Conservation (phyloP, 2,797 vertebrate species). For the Novumbra hubbsi region DNA sequence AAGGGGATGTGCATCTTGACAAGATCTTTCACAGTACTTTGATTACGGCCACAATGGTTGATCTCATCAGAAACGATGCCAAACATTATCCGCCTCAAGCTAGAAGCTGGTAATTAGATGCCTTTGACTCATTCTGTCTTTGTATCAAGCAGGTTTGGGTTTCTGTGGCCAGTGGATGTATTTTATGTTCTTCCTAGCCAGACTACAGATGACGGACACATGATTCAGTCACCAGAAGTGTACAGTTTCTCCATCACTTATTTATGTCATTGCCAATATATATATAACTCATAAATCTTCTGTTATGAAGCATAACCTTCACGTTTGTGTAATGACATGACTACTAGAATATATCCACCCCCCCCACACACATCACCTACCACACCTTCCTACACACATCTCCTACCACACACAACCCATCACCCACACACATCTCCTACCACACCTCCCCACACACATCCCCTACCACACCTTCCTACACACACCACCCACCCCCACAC, state of each 20-base stretch:
- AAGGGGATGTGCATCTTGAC: neutral
- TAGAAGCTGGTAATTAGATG: conserved; percentile 47
- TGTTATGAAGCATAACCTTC: conserved; percentile 37
- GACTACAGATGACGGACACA: conserved; percentile 54
- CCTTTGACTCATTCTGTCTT: conserved; percentile 56
- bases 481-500: too few relatives aligned
- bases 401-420: neutral
- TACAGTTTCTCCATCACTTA: neutral
- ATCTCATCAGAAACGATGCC: neutral
- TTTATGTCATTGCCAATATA: neutral
- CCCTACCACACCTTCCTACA: too few relatives aligned
- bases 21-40: neutral
- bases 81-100: neutral
- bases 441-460: too few relatives aligned
- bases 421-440: neutral
- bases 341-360: neutral
- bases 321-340: neutral
- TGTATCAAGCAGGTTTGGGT: conserved; percentile 42
- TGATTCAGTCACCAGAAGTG: neutral
- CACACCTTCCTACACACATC: too few relatives aligned
- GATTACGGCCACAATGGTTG: neutral
- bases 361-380: neutral
- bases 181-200: conserved; percentile 41
- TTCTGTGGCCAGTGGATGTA: conserved; percentile 51
- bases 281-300: conserved; percentile 19